Percentiles rank a stretch among this genome's conserved stretches.
phyloP scores from a whole-genome alignment of 2,888 invertebrate species.

The Drosophila barbarae region DNA sequence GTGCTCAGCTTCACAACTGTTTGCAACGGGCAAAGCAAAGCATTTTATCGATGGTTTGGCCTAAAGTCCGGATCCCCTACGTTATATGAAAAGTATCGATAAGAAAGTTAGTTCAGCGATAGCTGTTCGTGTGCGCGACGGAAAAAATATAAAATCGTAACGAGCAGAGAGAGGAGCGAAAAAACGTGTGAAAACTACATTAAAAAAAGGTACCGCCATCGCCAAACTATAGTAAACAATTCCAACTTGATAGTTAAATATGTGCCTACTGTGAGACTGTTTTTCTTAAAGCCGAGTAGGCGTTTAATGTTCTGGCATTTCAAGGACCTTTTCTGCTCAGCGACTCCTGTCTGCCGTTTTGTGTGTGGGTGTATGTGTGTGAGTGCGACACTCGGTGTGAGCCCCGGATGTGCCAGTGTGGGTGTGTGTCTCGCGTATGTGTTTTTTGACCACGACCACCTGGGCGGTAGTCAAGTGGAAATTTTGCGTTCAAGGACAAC shows the following conservation, averaged over 20 bases:
- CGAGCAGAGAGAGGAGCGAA: constrained; percentile 60
- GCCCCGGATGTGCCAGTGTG: constrained; percentile 16
- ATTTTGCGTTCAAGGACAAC: constrained; percentile 77
- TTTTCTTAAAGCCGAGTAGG: not conserved
- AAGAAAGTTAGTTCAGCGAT: too few species aligned
- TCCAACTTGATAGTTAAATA: constrained; percentile 6
- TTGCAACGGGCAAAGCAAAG: too few species aligned
- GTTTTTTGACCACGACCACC: constrained; percentile 58
- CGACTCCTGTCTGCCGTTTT: constrained; percentile 21
- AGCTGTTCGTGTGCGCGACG: constrained; percentile 57
- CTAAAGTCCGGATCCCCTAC: too few species aligned
- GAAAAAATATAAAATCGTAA: constrained; percentile 71
- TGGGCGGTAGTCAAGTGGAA: constrained; percentile 64
- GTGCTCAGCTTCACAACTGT: too few species aligned
- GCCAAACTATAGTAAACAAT: constrained; percentile 26
- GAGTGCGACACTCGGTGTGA: constrained; percentile 1
- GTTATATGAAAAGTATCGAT: too few species aligned
- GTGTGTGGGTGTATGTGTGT: constrained; percentile 24
- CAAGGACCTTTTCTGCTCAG: constrained; percentile 50
- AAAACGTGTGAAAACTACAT: constrained; percentile 68
- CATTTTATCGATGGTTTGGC: too few species aligned
- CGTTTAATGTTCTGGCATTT: constrained; percentile 30
- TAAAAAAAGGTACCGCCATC: constrained; percentile 54
- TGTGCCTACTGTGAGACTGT: constrained; percentile 7
- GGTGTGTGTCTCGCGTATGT: constrained; percentile 32